Conservation (phyloP, 2,888 invertebrate species). For the Phragmatobia fuliginosa region DNA sequence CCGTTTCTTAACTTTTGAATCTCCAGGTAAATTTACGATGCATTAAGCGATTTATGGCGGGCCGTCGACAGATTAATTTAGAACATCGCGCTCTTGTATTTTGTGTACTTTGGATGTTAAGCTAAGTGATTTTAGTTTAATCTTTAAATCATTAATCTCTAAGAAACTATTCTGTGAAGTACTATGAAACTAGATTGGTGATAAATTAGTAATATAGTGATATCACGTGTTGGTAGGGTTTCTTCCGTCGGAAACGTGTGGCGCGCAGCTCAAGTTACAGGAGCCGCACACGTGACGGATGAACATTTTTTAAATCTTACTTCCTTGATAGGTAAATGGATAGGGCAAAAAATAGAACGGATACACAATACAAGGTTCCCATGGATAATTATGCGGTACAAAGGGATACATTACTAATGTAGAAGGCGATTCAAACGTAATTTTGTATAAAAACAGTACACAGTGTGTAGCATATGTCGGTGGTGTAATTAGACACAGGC, state of each 20-base stretch:
- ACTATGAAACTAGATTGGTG: constrained; percentile 32
- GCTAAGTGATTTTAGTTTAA: neutral
- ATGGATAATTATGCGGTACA: constrained; percentile 27
- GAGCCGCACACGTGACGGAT: constrained; percentile 71
- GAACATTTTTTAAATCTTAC: constrained; percentile 68
- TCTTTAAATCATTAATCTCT: neutral
- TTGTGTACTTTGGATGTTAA: constrained; percentile 8
- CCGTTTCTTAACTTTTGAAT: constrained; percentile 25
- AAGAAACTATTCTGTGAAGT: constrained; percentile 9
- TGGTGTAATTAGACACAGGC: constrained; percentile 60
- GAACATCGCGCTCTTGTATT: constrained; percentile 5
- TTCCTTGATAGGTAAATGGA: constrained; percentile 58
- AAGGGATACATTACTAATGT: constrained; percentile 22
- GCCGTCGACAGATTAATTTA: constrained; percentile 33
- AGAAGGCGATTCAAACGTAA: constrained; percentile 13
- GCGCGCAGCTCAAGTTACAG: constrained; percentile 69
- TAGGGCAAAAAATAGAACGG: constrained; percentile 59
- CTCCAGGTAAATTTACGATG: constrained; percentile 42
- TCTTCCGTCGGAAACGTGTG: constrained; percentile 77
- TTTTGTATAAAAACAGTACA: constrained; percentile 14
- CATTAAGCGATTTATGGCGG: constrained; percentile 24
- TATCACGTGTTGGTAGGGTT: constrained; percentile 63
- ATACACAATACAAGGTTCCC: constrained; percentile 49
- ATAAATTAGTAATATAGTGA: constrained; percentile 46
- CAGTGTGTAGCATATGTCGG: constrained; percentile 62